Base-by-base conservation (phyloP, 2,888 invertebrate species). In the Epistrophe eligans region DNA sequence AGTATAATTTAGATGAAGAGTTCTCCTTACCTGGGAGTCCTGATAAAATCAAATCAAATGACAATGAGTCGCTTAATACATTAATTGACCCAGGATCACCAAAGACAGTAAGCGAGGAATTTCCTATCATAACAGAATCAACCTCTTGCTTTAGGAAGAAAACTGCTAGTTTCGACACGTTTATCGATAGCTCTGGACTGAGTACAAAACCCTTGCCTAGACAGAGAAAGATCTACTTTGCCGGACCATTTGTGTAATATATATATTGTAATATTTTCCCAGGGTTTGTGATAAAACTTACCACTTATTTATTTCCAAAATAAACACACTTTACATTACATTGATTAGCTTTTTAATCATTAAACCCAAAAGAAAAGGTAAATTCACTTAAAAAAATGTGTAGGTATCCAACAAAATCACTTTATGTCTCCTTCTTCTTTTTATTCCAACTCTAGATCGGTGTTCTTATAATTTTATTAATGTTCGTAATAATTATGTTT, bases 1-100 rank as follows among this genome's bases (percentile, higher is more conserved):
- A 93, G 70, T 93, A 93, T 79, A 93, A 93, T 89, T 85, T 93
- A 43, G 93, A 93, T 88, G 92, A 92, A 64, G 93, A 93, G 64
- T 93, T 92, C 76, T 89, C 90, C 5, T 82, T 90, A 28, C 77
- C 88, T 13, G 66, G 84, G 35, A 88, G 88, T 84, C 89, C 89
- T n/a, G 90, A 90, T 60, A 88, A 89, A 64, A 88, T 89, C 57
- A 89, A 89, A 79, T 89, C 89, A 71, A 89, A 89, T 66, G 50
- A 70, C 11, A 79, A 83, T 19, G 79, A 84, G 32, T 77, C 88
- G 70, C 80, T 80, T 84, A 81, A 87, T 85, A 58, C 77, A n/a
- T 24, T 77, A 43, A 79, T 67, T 66, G 79, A 55, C 17, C n/a
- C 45, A 17, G 52, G 32, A 45, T 58, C 77, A 50, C 73, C 74